These are phyloP conservation scores for Elaphurus davidianus DNA, from an alignment of 2,113 vertebrate species.

Conservation along the genomic window DNA sequence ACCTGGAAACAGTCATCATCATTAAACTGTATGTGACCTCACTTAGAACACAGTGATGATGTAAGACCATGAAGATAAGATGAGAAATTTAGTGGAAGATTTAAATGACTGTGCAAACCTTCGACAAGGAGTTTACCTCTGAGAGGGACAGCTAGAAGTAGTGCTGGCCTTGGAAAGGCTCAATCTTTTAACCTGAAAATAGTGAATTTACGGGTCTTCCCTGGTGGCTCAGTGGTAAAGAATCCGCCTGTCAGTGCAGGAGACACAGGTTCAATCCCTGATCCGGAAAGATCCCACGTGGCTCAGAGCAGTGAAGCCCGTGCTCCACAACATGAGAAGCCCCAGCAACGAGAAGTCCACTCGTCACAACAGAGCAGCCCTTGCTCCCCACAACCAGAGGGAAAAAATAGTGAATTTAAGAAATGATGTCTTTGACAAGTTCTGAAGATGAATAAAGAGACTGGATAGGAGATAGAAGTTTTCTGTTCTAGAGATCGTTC, in stretches of 20 bases:
- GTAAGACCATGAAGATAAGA: not conserved
- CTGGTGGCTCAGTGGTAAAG: not conserved
- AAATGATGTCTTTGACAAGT: not conserved
- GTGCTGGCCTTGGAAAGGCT: not conserved
- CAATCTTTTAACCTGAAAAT: not conserved
- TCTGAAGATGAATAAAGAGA: not conserved
- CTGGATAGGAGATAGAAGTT: not conserved
- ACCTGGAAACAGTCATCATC: not conserved
- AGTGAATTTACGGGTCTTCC: not conserved
- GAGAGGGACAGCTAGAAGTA: not conserved
- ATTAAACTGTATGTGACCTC: not conserved
- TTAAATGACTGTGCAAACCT: not conserved
- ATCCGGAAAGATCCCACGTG: not conserved
- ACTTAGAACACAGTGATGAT: not conserved
- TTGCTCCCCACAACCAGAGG: not conserved
- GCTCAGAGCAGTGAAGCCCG: not conserved
- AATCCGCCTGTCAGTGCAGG: not conserved
- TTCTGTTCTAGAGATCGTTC: not conserved
- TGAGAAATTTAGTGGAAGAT: not conserved
- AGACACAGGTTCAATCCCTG: not conserved
- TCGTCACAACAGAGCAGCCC: rapidly evolving
- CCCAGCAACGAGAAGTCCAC: not conserved
- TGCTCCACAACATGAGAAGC: not conserved
- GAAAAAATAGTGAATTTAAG: not conserved
- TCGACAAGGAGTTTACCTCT: too few relatives aligned